Evolutionary conservation across 2,888 invertebrate species (phyloP), one percentile per base, ranked within the genome.

Genomic region (Agrotis ipsilon): DNA sequence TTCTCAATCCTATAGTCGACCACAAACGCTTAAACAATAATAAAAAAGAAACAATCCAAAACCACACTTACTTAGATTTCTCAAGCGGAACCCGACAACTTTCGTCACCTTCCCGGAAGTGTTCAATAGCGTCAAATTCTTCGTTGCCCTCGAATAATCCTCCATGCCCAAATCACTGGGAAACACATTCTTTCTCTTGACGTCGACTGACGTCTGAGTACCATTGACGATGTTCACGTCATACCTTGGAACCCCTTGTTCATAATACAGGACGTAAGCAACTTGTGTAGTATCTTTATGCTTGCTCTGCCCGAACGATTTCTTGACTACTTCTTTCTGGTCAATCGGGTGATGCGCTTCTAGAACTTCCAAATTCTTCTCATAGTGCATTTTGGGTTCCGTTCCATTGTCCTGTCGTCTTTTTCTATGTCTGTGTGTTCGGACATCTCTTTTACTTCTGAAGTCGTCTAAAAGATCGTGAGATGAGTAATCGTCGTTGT

Each of bases 231-330:
- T 81, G 9, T 84, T 83, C 1, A 88, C 79, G 49, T 94, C 94
- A 48, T 89, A 92, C 24, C 91, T 91, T 0, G 93, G 87, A 1
- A 91, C 89, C 0, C 96, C 96, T 74, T 95, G 93, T 52, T 96
- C 96, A 55, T 95, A 96, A 78, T 94, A 96, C 45, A 96, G 76
- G 0, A 96, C 95, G 68, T 96, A 96, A 0, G 94, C 96, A 2
- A 96, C 92, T 65, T 94, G 92, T 0, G 92, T 91, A 0, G 92
- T 88, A 54, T 92, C 91, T 54, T 88, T 92, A 61, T 90, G 80
- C 49, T 87, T 88, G 21, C 74, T 75, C 2, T 89, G 87, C 0
- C 83, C 73, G 59, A 87, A 86, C 0, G 93, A 93, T 73, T 94
- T 95, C 81, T 95, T 96, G 0, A 93, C 94, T 0, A 94, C 87